Evolutionary conservation across 2,797 vertebrate genomes (phyloP).

Genomic region (Lepus oiostolus): DNA sequence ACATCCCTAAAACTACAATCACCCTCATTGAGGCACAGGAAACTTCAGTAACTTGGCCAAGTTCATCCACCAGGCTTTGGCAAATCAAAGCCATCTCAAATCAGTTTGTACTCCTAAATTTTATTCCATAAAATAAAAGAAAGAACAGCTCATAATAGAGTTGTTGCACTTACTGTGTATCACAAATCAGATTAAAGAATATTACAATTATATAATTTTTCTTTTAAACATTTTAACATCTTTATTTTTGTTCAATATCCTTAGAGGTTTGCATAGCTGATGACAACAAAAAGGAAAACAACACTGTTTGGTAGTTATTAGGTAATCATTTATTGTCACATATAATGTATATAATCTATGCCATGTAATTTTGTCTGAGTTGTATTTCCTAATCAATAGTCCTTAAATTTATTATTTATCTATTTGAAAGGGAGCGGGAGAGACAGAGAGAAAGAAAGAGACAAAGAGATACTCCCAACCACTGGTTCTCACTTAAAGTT

Average conservation of each 20-base stretch:
- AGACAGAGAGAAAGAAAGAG: no score
- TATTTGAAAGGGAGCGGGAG: no score
- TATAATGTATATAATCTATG: neutral
- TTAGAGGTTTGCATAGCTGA: neutral
- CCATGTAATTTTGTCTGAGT: neutral
- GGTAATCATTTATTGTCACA: neutral
- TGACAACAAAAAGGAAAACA: neutral
- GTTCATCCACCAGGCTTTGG: neutral
- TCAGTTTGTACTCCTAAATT: neutral
- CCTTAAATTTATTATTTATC: no score
- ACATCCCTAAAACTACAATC: neutral
- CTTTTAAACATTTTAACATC: neutral
- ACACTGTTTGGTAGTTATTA: neutral
- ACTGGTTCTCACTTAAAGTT: no score
- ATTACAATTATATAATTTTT: neutral
- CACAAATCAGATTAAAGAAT: neutral
- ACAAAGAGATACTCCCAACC: no score
- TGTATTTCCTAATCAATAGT: neutral
- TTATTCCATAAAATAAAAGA: neutral
- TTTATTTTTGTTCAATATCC: neutral
- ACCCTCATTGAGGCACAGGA: neutral
- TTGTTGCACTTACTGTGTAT: neutral
- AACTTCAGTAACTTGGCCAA: neutral
- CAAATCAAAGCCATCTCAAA: neutral
- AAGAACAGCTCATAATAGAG: neutral